phyloP scores from a whole-genome alignment of 2,113 vertebrate species.

The Tinamus guttatus region DNA sequence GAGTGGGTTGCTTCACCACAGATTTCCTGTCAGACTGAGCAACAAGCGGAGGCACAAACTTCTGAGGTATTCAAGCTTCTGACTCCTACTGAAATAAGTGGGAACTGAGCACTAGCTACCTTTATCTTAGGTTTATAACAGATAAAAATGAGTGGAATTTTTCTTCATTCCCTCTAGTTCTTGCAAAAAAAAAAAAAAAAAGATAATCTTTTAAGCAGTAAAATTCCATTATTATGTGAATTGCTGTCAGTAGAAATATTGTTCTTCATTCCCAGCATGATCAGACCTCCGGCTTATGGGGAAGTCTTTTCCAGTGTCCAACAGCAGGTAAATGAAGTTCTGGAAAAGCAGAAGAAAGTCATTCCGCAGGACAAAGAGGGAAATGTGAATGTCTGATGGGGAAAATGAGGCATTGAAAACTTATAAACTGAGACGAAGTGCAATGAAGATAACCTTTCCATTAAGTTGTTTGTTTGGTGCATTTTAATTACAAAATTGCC shows the following conservation, averaged over 20 bases:
- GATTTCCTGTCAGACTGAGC: neutral
- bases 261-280: accelerated
- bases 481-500: neutral
- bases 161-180: neutral
- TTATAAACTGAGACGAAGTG: neutral
- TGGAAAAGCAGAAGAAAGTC: neutral
- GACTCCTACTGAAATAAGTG: neutral
- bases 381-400: accelerated
- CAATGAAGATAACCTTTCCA: neutral
- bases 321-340: neutral
- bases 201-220: neutral
- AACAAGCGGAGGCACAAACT: neutral
- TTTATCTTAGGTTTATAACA: neutral
- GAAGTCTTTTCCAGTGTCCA: neutral
- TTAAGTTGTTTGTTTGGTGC: neutral
- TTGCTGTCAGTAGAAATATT: neutral
- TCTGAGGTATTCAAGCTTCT: neutral
- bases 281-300: accelerated
- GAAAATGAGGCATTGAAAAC: neutral
- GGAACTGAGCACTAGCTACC: neutral
- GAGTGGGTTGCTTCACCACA: neutral
- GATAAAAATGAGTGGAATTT: neutral
- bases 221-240: neutral
- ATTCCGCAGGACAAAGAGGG: neutral
- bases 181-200: neutral